A percentile compares a stretch with the other conserved stretches of the same genome.
phyloP scores from a whole-genome alignment of 2,113 vertebrate genomes.

The Takifugu flavidus region DNA sequence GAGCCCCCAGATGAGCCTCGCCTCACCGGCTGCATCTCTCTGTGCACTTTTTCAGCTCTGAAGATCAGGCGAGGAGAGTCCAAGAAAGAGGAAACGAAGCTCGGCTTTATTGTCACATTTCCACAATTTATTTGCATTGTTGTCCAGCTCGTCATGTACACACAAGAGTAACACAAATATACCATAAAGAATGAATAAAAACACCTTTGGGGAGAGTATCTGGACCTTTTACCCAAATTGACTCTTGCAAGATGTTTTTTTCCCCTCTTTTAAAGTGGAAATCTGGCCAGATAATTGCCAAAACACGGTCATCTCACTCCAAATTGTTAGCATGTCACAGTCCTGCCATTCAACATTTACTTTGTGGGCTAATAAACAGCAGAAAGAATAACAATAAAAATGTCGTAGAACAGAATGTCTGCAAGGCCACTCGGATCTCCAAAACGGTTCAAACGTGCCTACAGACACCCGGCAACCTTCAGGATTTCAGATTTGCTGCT shows the following conservation, averaged over 20 bases:
- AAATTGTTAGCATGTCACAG: conserved; percentile 1
- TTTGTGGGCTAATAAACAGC: conserved; percentile 13
- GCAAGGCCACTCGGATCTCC: conserved; percentile 75
- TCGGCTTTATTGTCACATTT: conserved; percentile 58
- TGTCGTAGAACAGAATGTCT: conserved; percentile 45
- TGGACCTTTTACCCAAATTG: no score
- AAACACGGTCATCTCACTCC: conserved; percentile 3
- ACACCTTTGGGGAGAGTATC: background rate
- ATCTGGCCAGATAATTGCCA: conserved; percentile 10
- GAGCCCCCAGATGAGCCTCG: conserved; percentile 34
- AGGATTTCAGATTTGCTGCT: conserved; percentile 45
- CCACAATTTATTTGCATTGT: conserved; percentile 80
- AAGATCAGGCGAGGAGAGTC: conserved; percentile 29
- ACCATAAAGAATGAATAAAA: conserved; percentile 58
- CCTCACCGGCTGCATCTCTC: conserved; percentile 34
- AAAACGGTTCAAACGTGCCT: conserved; percentile 66
- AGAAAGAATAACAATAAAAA: conserved; percentile 29
- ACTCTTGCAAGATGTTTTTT: conserved; percentile 4
- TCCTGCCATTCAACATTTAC: conserved; percentile 10
- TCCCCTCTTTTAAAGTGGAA: conserved; percentile 17
- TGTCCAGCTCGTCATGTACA: conserved; percentile 73
- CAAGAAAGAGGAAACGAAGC: background rate
- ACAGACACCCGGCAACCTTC: conserved; percentile 63
- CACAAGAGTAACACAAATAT: conserved; percentile 74
- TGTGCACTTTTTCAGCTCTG: conserved; percentile 37